These are phyloP conservation scores for Lipotes vexillifer DNA, from an alignment of 2,113 vertebrate species.

Conservation along the genomic window DNA sequence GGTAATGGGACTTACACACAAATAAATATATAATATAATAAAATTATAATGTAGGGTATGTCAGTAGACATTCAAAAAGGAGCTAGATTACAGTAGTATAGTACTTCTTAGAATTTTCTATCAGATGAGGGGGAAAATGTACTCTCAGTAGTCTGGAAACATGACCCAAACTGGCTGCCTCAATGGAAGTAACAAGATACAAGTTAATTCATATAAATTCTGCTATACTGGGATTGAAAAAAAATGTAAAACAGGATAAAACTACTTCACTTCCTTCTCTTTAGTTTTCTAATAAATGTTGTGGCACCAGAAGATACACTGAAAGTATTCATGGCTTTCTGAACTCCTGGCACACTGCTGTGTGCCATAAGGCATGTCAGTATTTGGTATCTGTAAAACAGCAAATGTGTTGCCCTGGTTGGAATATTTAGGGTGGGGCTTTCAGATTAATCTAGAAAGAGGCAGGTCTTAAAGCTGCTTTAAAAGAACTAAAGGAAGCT, in stretches of 20 bases:
- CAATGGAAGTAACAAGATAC: not conserved
- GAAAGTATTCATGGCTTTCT: not conserved
- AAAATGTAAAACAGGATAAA: not conserved
- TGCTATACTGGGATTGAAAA: not conserved
- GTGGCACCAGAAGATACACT: not conserved
- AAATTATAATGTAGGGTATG: not conserved
- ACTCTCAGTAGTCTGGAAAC: not conserved
- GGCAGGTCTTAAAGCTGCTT: not conserved
- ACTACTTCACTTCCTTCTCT: not conserved
- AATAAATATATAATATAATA: not conserved
- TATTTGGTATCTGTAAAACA: not conserved
- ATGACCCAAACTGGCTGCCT: not conserved
- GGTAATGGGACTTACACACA: not conserved
- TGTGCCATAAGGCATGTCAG: rapidly evolving
- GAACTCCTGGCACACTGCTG: not conserved
- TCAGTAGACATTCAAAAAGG: not conserved
- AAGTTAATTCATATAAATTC: not conserved
- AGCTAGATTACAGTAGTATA: not conserved
- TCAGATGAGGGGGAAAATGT: not conserved
- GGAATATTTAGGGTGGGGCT: not conserved
- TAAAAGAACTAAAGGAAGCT: not conserved
- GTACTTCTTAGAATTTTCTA: not conserved
- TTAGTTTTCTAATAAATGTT: not conserved
- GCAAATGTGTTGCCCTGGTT: not conserved
- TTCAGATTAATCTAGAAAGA: not conserved